Percentiles rank a stretch among this genome's conserved stretches.
Evolutionary conservation across 1,140 invertebrate genomes (phyloP).

Genomic region (Zaprionus camerounensis): DNA sequence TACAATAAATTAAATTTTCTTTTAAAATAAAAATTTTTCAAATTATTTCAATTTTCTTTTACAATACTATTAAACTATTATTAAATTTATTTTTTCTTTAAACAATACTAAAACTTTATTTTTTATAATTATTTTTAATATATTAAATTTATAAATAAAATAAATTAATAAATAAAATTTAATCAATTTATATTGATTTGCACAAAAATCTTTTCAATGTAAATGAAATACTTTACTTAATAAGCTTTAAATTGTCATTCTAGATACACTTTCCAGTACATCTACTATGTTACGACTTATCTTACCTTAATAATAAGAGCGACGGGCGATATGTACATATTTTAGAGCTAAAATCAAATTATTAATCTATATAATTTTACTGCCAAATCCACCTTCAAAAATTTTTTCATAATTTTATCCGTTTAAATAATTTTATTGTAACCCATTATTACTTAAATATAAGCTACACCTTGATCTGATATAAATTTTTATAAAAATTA

Average conservation of each 20-base stretch:
- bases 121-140: slow-evolving; percentile 81
- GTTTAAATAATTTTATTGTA: slow-evolving; percentile 85
- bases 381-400: slow-evolving; percentile 86
- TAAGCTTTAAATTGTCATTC: slow-evolving; percentile 83
- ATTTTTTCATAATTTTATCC: slow-evolving; percentile 77
- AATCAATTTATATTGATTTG: slow-evolving; percentile 33
- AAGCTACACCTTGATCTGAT: slow-evolving; percentile 86
- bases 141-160: slow-evolving; percentile 85
- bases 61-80: slow-evolving; percentile 85
- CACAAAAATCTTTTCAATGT: slow-evolving; percentile 40
- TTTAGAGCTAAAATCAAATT: slow-evolving; percentile 85
- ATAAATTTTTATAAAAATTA: slow-evolving; percentile 83
- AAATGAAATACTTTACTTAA: slow-evolving; percentile 41
- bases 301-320: slow-evolving; percentile 36
- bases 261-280: slow-evolving; percentile 88
- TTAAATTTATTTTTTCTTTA: slow-evolving; percentile 83
- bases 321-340: slow-evolving; percentile 85
- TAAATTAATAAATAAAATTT: slow-evolving; percentile 74
- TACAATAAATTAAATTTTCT: slow-evolving; percentile 86
- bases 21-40: slow-evolving; percentile 76
- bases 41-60: no score
- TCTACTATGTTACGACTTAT: slow-evolving; percentile 90
- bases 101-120: slow-evolving; percentile 85
- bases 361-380: slow-evolving; percentile 84
- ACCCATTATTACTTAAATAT: slow-evolving; percentile 85